These are phyloP conservation scores for Mythimna albipuncta DNA, from an alignment of 2,888 invertebrate genomes.

Conservation along the genomic window DNA sequence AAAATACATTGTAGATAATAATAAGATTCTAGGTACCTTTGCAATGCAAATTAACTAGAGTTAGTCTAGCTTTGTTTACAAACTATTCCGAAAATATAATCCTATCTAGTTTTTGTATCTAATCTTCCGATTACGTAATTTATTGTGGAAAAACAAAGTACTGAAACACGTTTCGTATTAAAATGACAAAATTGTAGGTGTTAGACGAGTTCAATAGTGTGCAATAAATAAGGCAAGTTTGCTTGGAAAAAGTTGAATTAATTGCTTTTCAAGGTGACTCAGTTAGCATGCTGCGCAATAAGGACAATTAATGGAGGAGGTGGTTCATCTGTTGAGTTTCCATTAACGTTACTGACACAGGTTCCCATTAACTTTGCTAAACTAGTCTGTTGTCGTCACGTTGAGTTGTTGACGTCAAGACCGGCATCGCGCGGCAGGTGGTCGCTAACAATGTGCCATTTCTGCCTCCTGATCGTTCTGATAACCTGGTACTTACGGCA, in stretches of 20 bases:
- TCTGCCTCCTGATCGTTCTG: slow-evolving; percentile 44
- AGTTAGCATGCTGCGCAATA: background rate
- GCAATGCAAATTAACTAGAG: background rate
- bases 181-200: background rate
- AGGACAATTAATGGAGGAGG: background rate
- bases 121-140: background rate
- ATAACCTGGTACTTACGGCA: slow-evolving; percentile 34
- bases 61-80: slow-evolving; percentile 1
- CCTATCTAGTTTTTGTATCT: no score
- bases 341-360: background rate
- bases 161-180: background rate
- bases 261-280: slow-evolving; percentile 9
- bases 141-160: slow-evolving; percentile 1
- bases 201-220: background rate
- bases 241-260: background rate
- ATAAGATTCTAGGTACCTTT: no score
- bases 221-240: background rate
- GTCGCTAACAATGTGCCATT: slow-evolving; percentile 61
- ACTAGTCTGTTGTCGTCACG: slow-evolving; percentile 1
- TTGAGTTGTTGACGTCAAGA: slow-evolving; percentile 45
- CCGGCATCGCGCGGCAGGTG: slow-evolving; percentile 42
- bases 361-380: slow-evolving; percentile 10
- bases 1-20: no score
- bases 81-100: background rate
- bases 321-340: slow-evolving; percentile 9